Base-by-base conservation (phyloP, 2,113 vertebrate species). In the Osmerus mordax region DNA sequence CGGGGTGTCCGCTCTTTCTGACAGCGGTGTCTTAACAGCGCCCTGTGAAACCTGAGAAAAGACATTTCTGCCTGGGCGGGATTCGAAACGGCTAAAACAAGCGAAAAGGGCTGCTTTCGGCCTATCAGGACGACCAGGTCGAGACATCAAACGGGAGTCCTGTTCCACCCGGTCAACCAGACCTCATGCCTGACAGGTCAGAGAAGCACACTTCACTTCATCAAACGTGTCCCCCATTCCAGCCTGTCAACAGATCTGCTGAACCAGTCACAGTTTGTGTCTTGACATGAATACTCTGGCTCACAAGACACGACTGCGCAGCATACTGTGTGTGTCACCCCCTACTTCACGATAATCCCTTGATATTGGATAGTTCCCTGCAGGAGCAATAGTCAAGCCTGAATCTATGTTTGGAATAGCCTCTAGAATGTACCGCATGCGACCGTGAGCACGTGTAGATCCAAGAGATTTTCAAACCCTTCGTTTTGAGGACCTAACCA, bases 11-110 rank as follows among this genome's bases (percentile, higher is more conserved):
- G 14, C 70, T 83, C 82, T 78, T 73, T 61, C 53, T 28, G 56
- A 68, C 77, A 71, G 69, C 64, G 71, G 80, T 82, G 81, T 86
- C 87, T 86, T 79, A 84, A 83, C 79, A 82, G 83, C 73, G 71
- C 73, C 14, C 80, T 59, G 75, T 84, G 90, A 86, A 89, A 90
- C 83, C 69, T 7, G 78, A 89, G 76, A 78, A 25, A 79, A 25
- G 81, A 74, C 29, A 62, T 72, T 78, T 82, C 84, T 83, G 84
- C 80, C 11, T 86, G 86, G 86, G 84, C 82, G 86, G 25, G 47
- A 67, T 72, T 77, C 21, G 56, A 81, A 78, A 78, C 54, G 82
- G 79, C 83, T 82, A 81, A 86, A 78, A 82, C 59, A 78, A 86
- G 82, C 86, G 86, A 81, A 77, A 71, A 61, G 78, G 69, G n/a